Conservation (phyloP, 2,797 vertebrate genomes). For the Parotocinclus haroldoi region DNA sequence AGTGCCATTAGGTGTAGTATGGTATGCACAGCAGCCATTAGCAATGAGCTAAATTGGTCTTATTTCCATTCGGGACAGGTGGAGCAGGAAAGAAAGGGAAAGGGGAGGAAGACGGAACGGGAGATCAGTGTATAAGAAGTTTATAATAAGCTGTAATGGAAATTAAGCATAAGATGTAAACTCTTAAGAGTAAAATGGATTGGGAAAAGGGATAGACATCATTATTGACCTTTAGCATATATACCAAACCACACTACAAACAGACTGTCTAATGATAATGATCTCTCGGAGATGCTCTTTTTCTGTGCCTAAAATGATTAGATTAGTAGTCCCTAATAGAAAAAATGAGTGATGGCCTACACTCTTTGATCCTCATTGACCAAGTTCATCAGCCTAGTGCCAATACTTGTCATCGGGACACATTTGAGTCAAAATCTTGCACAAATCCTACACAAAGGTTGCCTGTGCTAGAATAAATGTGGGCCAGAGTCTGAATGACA, state of each 20-base stretch:
- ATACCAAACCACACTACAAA: slow-evolving; percentile 31
- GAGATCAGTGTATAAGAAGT: slow-evolving; percentile 30
- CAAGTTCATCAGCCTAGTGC: no score
- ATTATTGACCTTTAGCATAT: slow-evolving; percentile 34
- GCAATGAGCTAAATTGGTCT: slow-evolving; percentile 42
- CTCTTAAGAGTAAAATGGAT: slow-evolving; percentile 38
- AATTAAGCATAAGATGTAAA: slow-evolving; percentile 42
- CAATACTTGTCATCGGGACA: no score
- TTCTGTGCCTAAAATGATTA: slow-evolving; percentile 43
- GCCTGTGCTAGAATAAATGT: no score
- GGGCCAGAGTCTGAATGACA: no score
- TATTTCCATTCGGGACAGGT: slow-evolving; percentile 39
- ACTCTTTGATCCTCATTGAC: no score
- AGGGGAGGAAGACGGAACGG: background rate
- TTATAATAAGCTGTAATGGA: slow-evolving; percentile 29
- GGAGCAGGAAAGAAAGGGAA: slow-evolving; percentile 6
- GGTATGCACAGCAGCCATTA: slow-evolving; percentile 44
- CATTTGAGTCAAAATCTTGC: no score
- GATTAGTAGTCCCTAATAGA: slow-evolving; percentile 20
- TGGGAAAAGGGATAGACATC: slow-evolving; percentile 48
- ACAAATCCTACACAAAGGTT: no score
- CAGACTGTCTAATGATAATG: slow-evolving; percentile 43
- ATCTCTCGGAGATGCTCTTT: slow-evolving; percentile 38
- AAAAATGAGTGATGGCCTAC: no score
- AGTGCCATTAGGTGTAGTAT: slow-evolving; percentile 46